Evolutionary conservation across 2,888 invertebrate species (phyloP).

Genomic region (Galerucella pusilla): DNA sequence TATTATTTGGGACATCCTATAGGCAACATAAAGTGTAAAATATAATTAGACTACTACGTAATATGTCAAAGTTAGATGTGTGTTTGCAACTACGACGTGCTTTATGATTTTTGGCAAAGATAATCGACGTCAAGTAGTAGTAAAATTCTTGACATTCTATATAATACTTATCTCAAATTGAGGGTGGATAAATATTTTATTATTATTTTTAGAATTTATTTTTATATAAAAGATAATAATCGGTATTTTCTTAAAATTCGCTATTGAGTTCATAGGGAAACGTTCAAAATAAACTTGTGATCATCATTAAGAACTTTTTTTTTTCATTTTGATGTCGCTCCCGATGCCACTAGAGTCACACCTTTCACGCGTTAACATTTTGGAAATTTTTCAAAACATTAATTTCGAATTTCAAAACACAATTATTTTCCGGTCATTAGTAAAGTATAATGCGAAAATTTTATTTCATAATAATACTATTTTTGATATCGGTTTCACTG

Average conservation of each 20-base stretch:
- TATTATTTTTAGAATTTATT: not conserved
- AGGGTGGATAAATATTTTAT: conserved; percentile 14
- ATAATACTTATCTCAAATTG: conserved; percentile 8
- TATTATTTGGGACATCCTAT: not conserved
- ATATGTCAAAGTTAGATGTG: conserved; percentile 30
- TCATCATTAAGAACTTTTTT: no score
- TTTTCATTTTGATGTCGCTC: no score
- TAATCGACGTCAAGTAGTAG: conserved; percentile 30
- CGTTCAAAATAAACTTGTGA: no score
- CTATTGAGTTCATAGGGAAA: no score
- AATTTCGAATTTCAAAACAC: not conserved
- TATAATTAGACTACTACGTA: conserved; percentile 31
- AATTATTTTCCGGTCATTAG: not conserved
- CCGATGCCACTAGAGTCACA: not conserved
- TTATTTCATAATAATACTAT: not conserved
- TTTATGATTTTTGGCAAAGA: conserved; percentile 32
- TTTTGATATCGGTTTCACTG: not conserved
- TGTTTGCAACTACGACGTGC: conserved; percentile 24
- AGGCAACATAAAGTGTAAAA: not conserved
- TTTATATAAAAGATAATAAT: not conserved
- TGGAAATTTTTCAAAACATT: not conserved
- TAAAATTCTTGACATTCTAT: conserved; percentile 30
- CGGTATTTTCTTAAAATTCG: not conserved
- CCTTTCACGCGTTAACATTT: not conserved
- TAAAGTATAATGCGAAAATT: not conserved